Base-by-base conservation (phyloP, 2,888 invertebrate species). In the Patella ulyssiponensis region DNA sequence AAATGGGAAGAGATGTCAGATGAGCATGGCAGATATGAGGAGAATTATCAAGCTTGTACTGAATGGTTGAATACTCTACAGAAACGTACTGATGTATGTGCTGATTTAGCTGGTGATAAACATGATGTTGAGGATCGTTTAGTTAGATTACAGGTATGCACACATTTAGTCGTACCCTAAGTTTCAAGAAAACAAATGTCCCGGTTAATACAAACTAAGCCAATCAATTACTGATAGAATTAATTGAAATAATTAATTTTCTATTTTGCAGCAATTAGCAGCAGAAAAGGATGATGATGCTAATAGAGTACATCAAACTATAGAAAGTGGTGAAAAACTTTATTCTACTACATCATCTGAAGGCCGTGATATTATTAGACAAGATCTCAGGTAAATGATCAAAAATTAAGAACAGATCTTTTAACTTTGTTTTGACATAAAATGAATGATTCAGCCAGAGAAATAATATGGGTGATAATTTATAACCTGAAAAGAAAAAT, bases 261-360 rank as follows among this genome's bases (percentile, higher is more conserved):
- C 44, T 44, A 9, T 44, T 44, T 75, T 77, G 3, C 95, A 97
- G 93, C 95, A 95, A 79, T 93, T 98, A 77, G 94, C 95, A 17
- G 97, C 97, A 85, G 94, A 94, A 9, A 71, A 96, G 96, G 91
- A 95, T 95, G 89, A 94, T 85, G 96, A 96, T 89, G 95, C 94
- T 3, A 93, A 95, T 20, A 92, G 96, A 58, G 93, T 98, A 0
- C 97, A 97, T 88, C 95, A 95, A 82, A 95, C 96, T 0, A 94
- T 96, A 53, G 98, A 98, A 90, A 92, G 95, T 76, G 97, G 97
- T 33, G 97, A 98, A 89, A 96, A 96, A 89, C 92, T 97, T 56
- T 97, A 96, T 90, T 94, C 96, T 1, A 95, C 95, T 0, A 97
- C 97, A 0, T 96, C 97, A 3, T 93, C 94, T 1, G 97, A 97